These are phyloP conservation scores for Rousettus leschenaultii DNA, from an alignment of 2,113 vertebrate genomes.

Conservation along the genomic window DNA sequence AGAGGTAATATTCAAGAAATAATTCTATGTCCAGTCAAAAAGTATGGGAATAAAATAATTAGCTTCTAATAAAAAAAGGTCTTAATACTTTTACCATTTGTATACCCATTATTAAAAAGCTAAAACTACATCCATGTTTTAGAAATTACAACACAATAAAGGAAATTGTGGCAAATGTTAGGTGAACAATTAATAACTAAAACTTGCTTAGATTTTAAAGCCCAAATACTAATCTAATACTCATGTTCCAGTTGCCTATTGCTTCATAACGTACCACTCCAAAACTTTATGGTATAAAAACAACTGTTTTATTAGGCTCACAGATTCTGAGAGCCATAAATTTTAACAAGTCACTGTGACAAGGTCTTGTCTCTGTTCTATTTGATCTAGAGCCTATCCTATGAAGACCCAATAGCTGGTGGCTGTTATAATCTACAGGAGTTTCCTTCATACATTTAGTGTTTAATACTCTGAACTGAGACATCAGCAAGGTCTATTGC, in stretches of 20 bases:
- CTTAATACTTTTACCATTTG: neutral
- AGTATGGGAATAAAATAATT: neutral
- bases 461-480: neutral
- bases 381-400: neutral
- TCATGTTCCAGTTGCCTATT: neutral
- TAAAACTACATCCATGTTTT: neutral
- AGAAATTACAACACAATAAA: neutral
- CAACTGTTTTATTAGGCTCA: neutral
- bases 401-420: neutral
- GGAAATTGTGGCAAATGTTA: neutral
- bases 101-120: neutral
- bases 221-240: neutral
- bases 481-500: neutral
- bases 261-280: neutral
- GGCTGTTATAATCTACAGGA: neutral
- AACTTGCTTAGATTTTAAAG: neutral
- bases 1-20: neutral
- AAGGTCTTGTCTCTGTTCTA: rapidly evolving
- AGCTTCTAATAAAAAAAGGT: neutral
- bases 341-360: neutral
- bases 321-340: neutral
- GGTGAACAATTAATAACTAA: neutral
- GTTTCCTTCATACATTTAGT: neutral
- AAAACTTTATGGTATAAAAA: neutral
- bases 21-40: neutral